A percentile compares a stretch with the other conserved stretches of the same genome.
Conservation (phyloP, 2,888 invertebrate species). For the Lymantria dispar region DNA sequence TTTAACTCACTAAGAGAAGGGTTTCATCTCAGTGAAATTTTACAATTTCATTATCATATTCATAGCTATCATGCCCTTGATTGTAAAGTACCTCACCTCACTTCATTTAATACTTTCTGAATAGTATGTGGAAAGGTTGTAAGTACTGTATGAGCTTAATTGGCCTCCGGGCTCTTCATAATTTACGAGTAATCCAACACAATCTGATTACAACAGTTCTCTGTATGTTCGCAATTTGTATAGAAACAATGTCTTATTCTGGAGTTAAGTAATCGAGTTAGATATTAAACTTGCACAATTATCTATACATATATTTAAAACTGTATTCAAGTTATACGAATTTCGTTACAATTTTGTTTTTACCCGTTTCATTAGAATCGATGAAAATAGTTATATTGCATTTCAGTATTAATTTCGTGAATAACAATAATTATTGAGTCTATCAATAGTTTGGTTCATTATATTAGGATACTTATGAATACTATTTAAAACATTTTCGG, state of each 20-base stretch:
- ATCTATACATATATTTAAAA: no score
- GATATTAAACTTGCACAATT: no score
- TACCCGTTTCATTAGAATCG: no score
- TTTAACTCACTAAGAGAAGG: no score
- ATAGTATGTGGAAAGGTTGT: constrained; percentile 12
- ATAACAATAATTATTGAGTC: no score
- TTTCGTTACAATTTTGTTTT: no score
- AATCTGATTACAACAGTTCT: constrained; percentile 20
- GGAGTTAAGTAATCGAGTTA: background rate
- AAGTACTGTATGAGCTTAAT: constrained; percentile 14
- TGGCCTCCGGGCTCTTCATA: constrained; percentile 16
- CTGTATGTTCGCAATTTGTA: constrained; percentile 16
- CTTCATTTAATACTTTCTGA: constrained; percentile 17
- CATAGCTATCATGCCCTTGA: constrained; percentile 9
- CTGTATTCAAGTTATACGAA: no score
- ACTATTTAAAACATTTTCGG: no score
- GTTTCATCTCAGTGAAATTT: background rate
- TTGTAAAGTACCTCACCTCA: constrained; percentile 2
- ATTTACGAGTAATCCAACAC: constrained; percentile 24
- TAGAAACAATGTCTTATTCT: constrained; percentile 3
- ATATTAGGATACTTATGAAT: no score
- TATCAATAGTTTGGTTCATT: no score
- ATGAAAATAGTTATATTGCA: no score
- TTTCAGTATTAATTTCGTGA: no score
- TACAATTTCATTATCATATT: constrained; percentile 16